A percentile compares a stretch with the other conserved stretches of the same genome.
Conservation (phyloP, 2,797 vertebrate genomes). For the Phyllotis vaccarum region DNA sequence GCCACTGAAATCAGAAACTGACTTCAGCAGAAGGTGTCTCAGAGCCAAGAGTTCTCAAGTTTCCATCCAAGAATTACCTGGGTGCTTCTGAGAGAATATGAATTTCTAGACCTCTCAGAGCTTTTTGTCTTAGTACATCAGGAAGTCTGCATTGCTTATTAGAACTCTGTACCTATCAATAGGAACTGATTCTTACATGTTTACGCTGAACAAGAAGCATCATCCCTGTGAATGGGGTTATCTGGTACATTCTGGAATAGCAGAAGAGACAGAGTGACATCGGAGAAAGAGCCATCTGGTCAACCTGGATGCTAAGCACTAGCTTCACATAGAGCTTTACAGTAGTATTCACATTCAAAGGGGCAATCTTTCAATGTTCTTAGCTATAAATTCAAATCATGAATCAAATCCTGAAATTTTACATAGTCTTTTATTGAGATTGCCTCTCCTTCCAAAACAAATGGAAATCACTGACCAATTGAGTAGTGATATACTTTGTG, state of each 20-base stretch:
- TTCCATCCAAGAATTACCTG: neutral
- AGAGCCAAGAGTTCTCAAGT: neutral
- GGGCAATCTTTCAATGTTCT: neutral
- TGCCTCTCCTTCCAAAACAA: neutral
- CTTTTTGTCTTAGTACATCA: neutral
- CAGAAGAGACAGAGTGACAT: neutral
- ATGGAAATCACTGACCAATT: neutral
- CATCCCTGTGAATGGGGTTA: neutral
- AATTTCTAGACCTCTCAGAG: neutral
- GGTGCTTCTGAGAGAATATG: neutral
- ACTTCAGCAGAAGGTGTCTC: neutral
- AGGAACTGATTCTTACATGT: neutral
- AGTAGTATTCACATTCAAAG: too few relatives aligned
- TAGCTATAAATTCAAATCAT: neutral
- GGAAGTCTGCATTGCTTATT: neutral
- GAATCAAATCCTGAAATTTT: neutral
- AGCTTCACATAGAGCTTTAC: neutral
- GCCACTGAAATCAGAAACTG: neutral
- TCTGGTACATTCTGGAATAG: neutral
- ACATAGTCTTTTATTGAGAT: neutral
- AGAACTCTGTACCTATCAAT: neutral
- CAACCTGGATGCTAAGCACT: neutral
- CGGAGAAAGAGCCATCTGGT: neutral
- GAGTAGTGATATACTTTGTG: neutral
- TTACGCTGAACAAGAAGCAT: neutral